Evolutionary conservation across 1,140 invertebrate species (phyloP).

Genomic region (Ganaspis sp.): DNA sequence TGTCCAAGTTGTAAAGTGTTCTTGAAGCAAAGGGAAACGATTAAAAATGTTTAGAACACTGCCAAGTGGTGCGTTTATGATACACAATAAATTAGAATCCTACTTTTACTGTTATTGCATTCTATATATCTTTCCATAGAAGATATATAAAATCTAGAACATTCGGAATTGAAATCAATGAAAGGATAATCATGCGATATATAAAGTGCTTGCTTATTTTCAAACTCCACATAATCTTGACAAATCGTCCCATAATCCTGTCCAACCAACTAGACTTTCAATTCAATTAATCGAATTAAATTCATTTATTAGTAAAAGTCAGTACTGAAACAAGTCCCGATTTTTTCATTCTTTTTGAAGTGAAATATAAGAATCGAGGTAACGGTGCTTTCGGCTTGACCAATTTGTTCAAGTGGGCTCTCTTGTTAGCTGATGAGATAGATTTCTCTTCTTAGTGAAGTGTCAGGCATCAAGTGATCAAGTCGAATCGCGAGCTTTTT

Average conservation of each 20-base stretch:
- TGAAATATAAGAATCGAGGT: not conserved
- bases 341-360: not conserved
- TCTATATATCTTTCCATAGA: not conserved
- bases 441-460: not conserved
- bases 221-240: not conserved
- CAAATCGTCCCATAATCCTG: not conserved
- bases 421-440: slow-evolving; percentile 12
- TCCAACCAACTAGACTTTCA: not conserved
- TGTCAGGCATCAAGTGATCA: not conserved
- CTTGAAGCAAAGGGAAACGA: too few relatives aligned
- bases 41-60: too few relatives aligned
- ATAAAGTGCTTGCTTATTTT: not conserved
- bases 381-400: not conserved
- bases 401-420: not conserved
- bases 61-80: not conserved
- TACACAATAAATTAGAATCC: not conserved
- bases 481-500: slow-evolving; percentile 34
- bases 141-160: not conserved
- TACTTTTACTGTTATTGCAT: not conserved
- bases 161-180: not conserved
- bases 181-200: not conserved
- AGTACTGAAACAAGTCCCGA: not conserved
- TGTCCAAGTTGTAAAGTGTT: too few relatives aligned
- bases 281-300: not conserved
- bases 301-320: not conserved